Evolutionary conservation across 2,113 vertebrate genomes (phyloP).

Genomic region (Grus americana): DNA sequence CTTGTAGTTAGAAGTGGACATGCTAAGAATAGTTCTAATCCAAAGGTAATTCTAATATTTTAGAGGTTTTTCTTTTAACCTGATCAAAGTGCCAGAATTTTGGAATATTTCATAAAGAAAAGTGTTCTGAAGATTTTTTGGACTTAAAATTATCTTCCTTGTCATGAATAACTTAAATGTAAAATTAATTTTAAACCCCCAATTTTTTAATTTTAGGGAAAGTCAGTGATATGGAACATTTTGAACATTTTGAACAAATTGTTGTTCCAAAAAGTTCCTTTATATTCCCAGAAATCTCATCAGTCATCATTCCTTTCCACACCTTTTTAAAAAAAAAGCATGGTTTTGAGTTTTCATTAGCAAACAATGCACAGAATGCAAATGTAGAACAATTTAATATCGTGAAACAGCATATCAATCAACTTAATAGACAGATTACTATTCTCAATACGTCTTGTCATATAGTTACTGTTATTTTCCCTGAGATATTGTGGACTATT

Average conservation of each 20-base stretch:
- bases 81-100: neutral
- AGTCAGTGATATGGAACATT: neutral
- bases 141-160: neutral
- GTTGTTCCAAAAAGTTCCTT: neutral
- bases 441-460: neutral
- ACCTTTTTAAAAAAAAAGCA: neutral
- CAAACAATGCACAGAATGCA: neutral
- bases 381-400: neutral
- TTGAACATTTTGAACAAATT: neutral
- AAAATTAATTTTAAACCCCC: rapidly evolving
- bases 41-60: neutral
- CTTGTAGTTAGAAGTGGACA: neutral
- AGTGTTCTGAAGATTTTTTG: neutral
- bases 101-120: neutral
- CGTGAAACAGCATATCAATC: neutral
- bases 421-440: neutral
- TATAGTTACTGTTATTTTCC: neutral
- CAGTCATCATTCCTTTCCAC: neutral
- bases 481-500: neutral
- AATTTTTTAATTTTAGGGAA: neutral
- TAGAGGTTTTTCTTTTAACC: neutral
- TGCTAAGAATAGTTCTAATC: neutral
- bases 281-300: neutral
- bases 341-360: neutral
- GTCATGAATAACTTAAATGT: neutral